A percentile compares a stretch with the other conserved stretches of the same genome.
Conservation (phyloP, 2,888 invertebrate species). For the Camptogramma bilineatum region DNA sequence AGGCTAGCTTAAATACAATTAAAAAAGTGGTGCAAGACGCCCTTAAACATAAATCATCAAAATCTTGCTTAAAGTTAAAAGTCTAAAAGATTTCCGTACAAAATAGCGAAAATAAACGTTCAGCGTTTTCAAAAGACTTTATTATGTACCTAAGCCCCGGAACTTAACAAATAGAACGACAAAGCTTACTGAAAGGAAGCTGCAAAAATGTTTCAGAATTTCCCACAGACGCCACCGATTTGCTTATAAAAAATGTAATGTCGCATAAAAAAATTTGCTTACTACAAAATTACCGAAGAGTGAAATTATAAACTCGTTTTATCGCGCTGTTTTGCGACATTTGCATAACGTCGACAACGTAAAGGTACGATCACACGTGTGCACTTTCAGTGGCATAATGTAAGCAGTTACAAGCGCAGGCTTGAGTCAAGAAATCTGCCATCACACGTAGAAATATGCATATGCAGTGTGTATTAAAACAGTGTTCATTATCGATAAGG, state of each 20-base stretch:
- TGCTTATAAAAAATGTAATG: slow-evolving; percentile 36
- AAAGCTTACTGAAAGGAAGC: slow-evolving; percentile 32
- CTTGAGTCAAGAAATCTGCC: too few relatives aligned
- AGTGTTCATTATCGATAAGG: too few relatives aligned
- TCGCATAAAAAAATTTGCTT: slow-evolving; percentile 37
- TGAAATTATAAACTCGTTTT: slow-evolving; percentile 52
- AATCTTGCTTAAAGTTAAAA: background rate
- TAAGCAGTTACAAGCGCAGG: too few relatives aligned
- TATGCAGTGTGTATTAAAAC: too few relatives aligned
- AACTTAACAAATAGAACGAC: slow-evolving; percentile 34
- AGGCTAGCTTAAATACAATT: too few relatives aligned
- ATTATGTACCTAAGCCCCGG: slow-evolving; percentile 18
- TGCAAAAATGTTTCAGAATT: slow-evolving; percentile 34
- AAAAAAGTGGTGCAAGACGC: too few relatives aligned
- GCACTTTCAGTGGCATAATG: background rate
- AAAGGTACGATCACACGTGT: background rate
- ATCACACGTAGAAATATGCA: too few relatives aligned
- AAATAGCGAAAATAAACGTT: slow-evolving; percentile 10
- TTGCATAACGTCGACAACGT: slow-evolving; percentile 56
- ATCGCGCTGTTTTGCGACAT: slow-evolving; percentile 54
- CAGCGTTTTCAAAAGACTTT: slow-evolving; percentile 15
- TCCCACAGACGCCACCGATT: slow-evolving; percentile 32
- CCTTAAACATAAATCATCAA: background rate
- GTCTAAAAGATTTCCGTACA: slow-evolving; percentile 1
- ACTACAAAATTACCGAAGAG: slow-evolving; percentile 46